These are phyloP conservation scores for Spisula subtruncata DNA, from an alignment of 2,888 invertebrate species.

Conservation along the genomic window DNA sequence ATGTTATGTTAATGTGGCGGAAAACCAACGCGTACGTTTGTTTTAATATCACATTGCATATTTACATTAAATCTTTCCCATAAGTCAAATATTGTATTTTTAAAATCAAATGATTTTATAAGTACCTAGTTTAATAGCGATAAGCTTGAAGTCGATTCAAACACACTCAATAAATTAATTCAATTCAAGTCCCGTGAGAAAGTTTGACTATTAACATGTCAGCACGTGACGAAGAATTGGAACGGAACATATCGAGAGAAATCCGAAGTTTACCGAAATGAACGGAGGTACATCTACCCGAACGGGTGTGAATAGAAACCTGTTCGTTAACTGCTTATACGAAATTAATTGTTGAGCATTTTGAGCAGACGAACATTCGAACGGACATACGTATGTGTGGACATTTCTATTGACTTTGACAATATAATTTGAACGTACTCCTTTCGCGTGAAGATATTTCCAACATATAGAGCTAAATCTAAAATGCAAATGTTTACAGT, in stretches of 20 bases:
- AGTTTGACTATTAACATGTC: neutral
- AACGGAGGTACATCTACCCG: too few species aligned
- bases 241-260: neutral
- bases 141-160: neutral
- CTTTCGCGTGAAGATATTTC: too few species aligned
- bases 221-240: neutral
- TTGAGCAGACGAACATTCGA: too few species aligned
- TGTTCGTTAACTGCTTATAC: too few species aligned
- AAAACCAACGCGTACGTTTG: neutral
- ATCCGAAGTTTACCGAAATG: too few species aligned
- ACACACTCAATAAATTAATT: neutral
- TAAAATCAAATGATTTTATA: slow-evolving; percentile 1
- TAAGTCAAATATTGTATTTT: neutral
- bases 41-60: slow-evolving; percentile 5
- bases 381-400: too few species aligned
- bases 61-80: neutral
- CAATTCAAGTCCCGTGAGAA: neutral
- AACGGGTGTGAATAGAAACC: too few species aligned
- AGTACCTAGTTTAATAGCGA: neutral
- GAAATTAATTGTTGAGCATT: too few species aligned
- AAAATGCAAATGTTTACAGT: too few species aligned
- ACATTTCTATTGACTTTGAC: too few species aligned
- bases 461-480: too few species aligned
- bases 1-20: neutral
- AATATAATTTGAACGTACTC: too few species aligned